phyloP scores from a whole-genome alignment of 2,797 vertebrate genomes.

The Toxotes lorentzi region DNA sequence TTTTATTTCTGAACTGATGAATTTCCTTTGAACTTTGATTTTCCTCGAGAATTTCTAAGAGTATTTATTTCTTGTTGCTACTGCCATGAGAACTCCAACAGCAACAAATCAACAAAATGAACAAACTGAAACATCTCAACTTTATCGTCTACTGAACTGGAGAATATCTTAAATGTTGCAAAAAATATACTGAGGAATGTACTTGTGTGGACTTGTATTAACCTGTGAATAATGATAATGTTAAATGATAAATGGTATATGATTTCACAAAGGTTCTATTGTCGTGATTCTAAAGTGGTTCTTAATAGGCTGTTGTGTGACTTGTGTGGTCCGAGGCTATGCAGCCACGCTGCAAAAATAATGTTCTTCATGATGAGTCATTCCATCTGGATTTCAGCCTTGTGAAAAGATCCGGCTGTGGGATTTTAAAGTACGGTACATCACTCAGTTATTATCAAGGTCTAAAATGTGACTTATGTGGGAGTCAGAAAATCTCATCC shows the following conservation, averaged over 20 bases:
- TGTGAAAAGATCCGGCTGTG: conserved; percentile 2
- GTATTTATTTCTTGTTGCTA: conserved; percentile 67
- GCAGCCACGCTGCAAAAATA: conserved; percentile 44
- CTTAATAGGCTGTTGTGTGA: conserved; percentile 66
- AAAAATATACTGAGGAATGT: conserved; percentile 82
- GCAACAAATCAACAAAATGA: conserved; percentile 61
- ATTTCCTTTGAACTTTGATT: conserved; percentile 59
- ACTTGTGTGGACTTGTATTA: conserved; percentile 79
- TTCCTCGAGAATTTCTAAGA: conserved; percentile 41
- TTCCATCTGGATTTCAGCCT: conserved; percentile 46
- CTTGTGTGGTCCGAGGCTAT: conserved; percentile 53
- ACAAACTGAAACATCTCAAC: conserved; percentile 64
- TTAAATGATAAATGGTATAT: conserved; percentile 39
- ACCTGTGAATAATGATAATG: conserved; percentile 71
- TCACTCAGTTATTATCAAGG: neutral
- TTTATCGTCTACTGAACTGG: conserved; percentile 60
- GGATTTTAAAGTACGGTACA: conserved; percentile 4
- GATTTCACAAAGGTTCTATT: conserved; percentile 65
- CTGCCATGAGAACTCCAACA: conserved; percentile 71
- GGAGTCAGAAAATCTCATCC: conserved; percentile 5
- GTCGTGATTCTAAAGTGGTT: conserved; percentile 75
- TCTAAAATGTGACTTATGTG: conserved; percentile 26
- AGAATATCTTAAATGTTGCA: conserved; percentile 72
- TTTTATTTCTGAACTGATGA: conserved; percentile 47
- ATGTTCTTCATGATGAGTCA: conserved; percentile 26